Base-by-base conservation (phyloP, 2,888 invertebrate species). In the Antheraea assamensis region DNA sequence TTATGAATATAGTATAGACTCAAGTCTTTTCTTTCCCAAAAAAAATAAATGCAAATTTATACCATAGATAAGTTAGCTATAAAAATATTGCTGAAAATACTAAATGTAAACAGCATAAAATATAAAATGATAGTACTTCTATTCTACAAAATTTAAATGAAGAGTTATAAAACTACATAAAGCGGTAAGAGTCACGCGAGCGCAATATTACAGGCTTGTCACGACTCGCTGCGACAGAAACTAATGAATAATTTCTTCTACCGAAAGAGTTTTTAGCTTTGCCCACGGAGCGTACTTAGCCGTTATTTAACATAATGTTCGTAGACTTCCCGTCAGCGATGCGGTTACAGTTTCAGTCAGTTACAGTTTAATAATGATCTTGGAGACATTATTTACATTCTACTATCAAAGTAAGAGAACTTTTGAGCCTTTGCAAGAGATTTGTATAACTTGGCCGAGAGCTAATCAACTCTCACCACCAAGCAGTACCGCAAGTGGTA, bases 211-310 rank as follows among this genome's bases (percentile, higher is more conserved):
- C 74, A 73, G 75, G 73, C 79, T 71, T 76, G 78, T 76, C 74
- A 76, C 74, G 77, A 74, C 72, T 77, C 74, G 75, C 66, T 76
- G 74, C 76, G 73, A 75, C 75, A 80, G 76, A 80, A 79, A 83
- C 81, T 87, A 87, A 88, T 88, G 87, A 88, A 87, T 87, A 87
- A 88, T 87, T 88, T 87, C 84, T 87, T 81, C 81, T 80, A 76
- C 81, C 81, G 80, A 82, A 87, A 85, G 83, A 86, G 82, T 86
- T 84, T 79, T 78, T 76, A 78, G 78, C 84, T 86, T 85, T 87
- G 88, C 83, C 83, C 84, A 80, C 76, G 76, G 77, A 83, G 76
- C 80, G 79, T 81, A 52, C 55, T 47, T 24, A 21, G 21, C 24
- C 66, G 74, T 70, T 74, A 68, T 74, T 74, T 72, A 71, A 72